Evolutionary conservation across 1,140 invertebrate genomes (phyloP), one percentile per base, ranked within the genome.

Genomic region (Zophobas atratus): DNA sequence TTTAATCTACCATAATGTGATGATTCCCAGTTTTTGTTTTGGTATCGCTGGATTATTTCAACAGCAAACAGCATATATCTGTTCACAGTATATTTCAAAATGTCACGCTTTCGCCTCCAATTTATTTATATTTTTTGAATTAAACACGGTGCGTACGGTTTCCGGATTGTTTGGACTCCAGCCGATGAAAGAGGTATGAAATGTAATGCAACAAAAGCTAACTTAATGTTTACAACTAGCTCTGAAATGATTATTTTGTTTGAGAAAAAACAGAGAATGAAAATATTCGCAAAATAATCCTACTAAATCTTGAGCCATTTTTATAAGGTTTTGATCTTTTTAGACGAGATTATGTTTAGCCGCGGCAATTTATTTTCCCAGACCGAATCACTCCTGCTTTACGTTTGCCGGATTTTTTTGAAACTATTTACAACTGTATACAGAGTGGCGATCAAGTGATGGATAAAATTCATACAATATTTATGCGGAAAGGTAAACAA

Each of bases 61-160:
- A 46, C 51, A 46, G 71, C 77, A 78, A 78, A 78, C 73, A 78
- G 70, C 72, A 75, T 72, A 77, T 77, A 77, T 80, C 79, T 80
- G 79, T 80, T 80, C 76, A 77, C 79, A 72, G 76, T 80, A 77
- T 80, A 80, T 80, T 80, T 80, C 74, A 77, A 80, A 77, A 75
- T 80, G 79, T 80, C 79, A 80, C 76, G 79, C 48, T 77, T 57
- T 55, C 73, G 56, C 76, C 56, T 48, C 46, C 56, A 43, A 77
- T 80, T 80, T 80, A 80, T 80, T 80, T 80, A 75, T 77, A 77
- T 80, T 80, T 80, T 80, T 49, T 77, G 76, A 75, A 80, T 55
- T 77, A 77, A 77, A 80, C 79, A 75, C 51, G 57, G 74, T 63
- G 74, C 74, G 74, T 75, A 75, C 74, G 74, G 74, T 60, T 57